These are phyloP conservation scores for Sarcophaga peregrina DNA, from an alignment of 1,140 invertebrate species.

Conservation along the genomic window DNA sequence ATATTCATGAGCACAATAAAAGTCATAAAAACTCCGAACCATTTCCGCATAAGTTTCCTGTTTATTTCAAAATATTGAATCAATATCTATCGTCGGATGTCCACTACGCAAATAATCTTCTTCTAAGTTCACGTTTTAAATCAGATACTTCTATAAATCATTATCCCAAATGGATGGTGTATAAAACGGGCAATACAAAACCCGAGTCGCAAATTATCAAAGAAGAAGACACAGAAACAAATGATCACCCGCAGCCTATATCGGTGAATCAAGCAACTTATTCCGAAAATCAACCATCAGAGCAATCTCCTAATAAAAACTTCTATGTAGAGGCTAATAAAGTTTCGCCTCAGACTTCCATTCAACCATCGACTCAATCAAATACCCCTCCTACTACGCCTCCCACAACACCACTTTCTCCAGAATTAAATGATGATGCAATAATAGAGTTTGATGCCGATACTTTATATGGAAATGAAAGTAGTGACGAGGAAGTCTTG, in stretches of 20 bases:
- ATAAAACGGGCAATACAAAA: background rate
- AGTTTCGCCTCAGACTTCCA: too few species aligned
- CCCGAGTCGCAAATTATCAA: background rate
- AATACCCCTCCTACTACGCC: too few species aligned
- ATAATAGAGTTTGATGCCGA: background rate
- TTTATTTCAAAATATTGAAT: constrained; percentile 5
- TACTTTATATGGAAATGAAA: background rate
- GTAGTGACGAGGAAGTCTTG: background rate
- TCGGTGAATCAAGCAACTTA: background rate
- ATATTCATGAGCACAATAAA: background rate
- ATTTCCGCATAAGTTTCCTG: background rate
- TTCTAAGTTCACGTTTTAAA: background rate
- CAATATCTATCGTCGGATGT: background rate
- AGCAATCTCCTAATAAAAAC: too few species aligned
- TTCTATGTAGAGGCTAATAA: too few species aligned
- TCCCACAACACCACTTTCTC: background rate
- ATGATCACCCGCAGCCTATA: background rate
- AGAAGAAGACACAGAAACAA: background rate
- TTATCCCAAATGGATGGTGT: constrained; percentile 24
- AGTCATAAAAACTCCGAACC: background rate
- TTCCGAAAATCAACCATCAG: background rate
- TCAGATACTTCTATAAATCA: background rate
- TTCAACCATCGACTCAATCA: too few species aligned
- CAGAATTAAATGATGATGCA: background rate
- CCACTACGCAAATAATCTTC: background rate